Evolutionary conservation across 1,140 invertebrate species (phyloP), one percentile per base, ranked within the genome.

Genomic region (Saccostrea cuccullata): DNA sequence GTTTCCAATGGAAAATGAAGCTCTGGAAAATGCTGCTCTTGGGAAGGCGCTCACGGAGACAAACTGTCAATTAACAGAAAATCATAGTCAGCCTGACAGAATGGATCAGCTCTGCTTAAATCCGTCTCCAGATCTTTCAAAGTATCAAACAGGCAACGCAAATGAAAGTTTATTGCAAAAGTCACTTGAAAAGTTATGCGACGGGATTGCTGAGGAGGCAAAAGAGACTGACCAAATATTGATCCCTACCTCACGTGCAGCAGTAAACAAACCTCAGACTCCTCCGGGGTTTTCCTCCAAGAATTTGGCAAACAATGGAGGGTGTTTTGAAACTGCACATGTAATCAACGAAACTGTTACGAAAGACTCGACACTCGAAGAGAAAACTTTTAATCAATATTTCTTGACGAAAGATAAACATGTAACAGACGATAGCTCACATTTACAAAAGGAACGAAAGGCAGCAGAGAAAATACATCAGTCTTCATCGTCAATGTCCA

Each of bases 1-100:
- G 47, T 87, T 84, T 84, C 30, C 30, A 77, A 23, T 13, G 23
- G 82, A 84, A 84, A 84, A n/a, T n/a, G 40, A 84, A 20, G 47
- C 11, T 20, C 13, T 0, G 20, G 11, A 82, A 20, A 47, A 67
- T 30, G 23, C 20, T 15, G n/a, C 5, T 11, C 13, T 47, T 23
- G 55, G 26, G n/a, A 55, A 47, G 30, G 8, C 8, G 0, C 12
- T 15, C 13, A 15, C 26, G 30, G 26, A 77, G 12, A 77, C 13
- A 5, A 4, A 26, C 12, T 11, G 30, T 36, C 13, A 77, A 26
- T 77, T 47, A 47, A 0, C 5, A 47, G 23, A 77, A 30, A 26
- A 77, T 36, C 70, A 77, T 30, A 77, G 26, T 17, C 70, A 36
- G 36, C 26, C 26, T 36, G 30, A 77, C 26, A 26, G 26, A 30